Evolutionary conservation across 2,113 vertebrate genomes (phyloP).

Genomic region (Oncorhynchus kisutch): DNA sequence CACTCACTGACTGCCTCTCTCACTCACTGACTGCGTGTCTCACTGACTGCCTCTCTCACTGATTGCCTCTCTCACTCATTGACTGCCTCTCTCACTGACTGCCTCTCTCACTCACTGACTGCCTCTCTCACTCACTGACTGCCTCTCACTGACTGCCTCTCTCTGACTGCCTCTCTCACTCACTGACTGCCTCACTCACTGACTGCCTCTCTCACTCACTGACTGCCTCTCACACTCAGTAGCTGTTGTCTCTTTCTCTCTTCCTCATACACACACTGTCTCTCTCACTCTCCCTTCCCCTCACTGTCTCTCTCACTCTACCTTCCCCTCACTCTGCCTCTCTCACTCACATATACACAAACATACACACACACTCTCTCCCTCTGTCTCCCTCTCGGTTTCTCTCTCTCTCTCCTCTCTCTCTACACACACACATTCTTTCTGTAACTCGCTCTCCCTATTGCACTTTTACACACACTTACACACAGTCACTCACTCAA

Average conservation of each 20-base stretch:
- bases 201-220: conserved; percentile 13
- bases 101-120: not conserved
- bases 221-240: conserved; percentile 26
- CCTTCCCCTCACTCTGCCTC: not conserved
- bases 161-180: conserved; percentile 27
- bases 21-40: conserved; percentile 31
- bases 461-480: conserved; percentile 39
- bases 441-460: conserved; percentile 1
- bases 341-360: conserved; percentile 20
- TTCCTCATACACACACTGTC: too few species aligned
- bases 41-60: not conserved
- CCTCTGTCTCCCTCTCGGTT: too few species aligned
- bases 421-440: too few species aligned
- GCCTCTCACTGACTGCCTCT: not conserved
- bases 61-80: conserved; percentile 30
- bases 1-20: not conserved
- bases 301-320: too few species aligned
- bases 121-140: too few species aligned
- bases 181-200: conserved; percentile 52
- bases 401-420: too few species aligned
- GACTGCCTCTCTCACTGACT: not conserved
- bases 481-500: conserved; percentile 59
- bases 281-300: too few species aligned
- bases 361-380: conserved; percentile 1
- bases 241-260: too few species aligned